Base-by-base conservation (phyloP, 2,888 invertebrate genomes). In the Agrotis ipsilon region DNA sequence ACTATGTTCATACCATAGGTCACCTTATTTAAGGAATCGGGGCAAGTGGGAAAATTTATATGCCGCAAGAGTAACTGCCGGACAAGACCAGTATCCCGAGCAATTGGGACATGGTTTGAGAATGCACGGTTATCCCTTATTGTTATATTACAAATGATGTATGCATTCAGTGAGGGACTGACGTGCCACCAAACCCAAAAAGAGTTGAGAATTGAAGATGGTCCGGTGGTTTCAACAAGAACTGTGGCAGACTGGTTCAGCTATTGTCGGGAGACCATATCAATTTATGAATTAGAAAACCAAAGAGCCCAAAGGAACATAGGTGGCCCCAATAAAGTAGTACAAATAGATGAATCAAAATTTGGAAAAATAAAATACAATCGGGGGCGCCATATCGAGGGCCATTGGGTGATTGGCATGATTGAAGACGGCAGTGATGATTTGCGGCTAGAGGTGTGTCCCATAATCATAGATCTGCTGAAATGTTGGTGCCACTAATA, bases 401-500 rank as follows among this genome's bases (percentile, higher is more conserved):
- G 51, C 7, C 43, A 52, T 24, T 67, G 64, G 64, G 24, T 55
- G 0, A n/a, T 65, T 3, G 64, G 32, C 0, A 32, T 48, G 55
- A 55, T 46, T 0, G 55, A 55, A 13, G 32, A 18, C 21, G 65
- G 48, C n/a, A n/a, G n/a, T n/a, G n/a, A n/a, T n/a, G n/a, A 65
- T n/a, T 4, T 63, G 43, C 24, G 63, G 4, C 24, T 63, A n/a
- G 63, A 63, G 14, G 24, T 63, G 63, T 63, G 63, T 27, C 63
- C 52, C 1, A 63, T n/a, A 52, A 54, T n/a, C 52, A 63, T 9
- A 24, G 43, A n/a, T 63, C 52, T 24, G 39, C 24, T 5, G 21
- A 52, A 3, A 63, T 52, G 2, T 52, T 52, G n/a, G 24, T 63
- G 21, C 43, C 62, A 43, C 18, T 65, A 13, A 57, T 48, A 21